A percentile compares a stretch with the other conserved stretches of the same genome.
Evolutionary conservation across 2,113 vertebrate species (phyloP).

Genomic region (Oncorhynchus mykiss): DNA sequence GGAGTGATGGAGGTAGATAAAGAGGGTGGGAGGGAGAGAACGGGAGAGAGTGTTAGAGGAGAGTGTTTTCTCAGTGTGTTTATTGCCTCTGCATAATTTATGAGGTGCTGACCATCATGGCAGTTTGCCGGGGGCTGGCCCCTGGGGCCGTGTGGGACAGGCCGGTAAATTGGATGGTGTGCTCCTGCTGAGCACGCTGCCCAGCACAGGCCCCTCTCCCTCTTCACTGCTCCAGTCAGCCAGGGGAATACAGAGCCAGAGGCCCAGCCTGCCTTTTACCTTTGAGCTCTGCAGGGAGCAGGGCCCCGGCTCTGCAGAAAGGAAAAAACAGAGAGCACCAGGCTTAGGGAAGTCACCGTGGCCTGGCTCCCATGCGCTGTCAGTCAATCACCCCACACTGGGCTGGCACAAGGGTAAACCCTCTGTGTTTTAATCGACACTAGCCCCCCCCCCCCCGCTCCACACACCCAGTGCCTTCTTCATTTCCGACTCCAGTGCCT

Average conservation of each 20-base stretch:
- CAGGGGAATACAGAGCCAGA: slow-evolving; percentile 77
- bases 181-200: slow-evolving; percentile 83
- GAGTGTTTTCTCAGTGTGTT: slow-evolving; percentile 86
- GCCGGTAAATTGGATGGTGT: slow-evolving; percentile 93
- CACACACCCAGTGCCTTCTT: slow-evolving; percentile 79
- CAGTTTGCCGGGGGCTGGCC: slow-evolving; percentile 87
- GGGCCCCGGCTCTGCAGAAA: slow-evolving; percentile 75
- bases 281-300: slow-evolving; percentile 73
- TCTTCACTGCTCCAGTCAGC: slow-evolving; percentile 66
- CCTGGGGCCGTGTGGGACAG: slow-evolving; percentile 79
- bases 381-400: slow-evolving; percentile 83
- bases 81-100: slow-evolving; percentile 98
- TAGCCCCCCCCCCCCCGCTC: slow-evolving; percentile 9
- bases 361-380: slow-evolving; percentile 76
- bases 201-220: slow-evolving; percentile 57
- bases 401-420: slow-evolving; percentile 69
- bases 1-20: too few species aligned
- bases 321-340: slow-evolving; percentile 24
- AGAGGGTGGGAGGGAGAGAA: slow-evolving; percentile 14
- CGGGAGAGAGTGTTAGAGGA: slow-evolving; percentile 33
- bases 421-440: slow-evolving; percentile 49
- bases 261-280: slow-evolving; percentile 72
- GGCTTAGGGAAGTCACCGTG: slow-evolving; percentile 71
- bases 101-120: slow-evolving; percentile 87
- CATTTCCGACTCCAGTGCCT: slow-evolving; percentile 88